Evolutionary conservation across 2,797 vertebrate genomes (phyloP).

Genomic region (Anguilla obscura): DNA sequence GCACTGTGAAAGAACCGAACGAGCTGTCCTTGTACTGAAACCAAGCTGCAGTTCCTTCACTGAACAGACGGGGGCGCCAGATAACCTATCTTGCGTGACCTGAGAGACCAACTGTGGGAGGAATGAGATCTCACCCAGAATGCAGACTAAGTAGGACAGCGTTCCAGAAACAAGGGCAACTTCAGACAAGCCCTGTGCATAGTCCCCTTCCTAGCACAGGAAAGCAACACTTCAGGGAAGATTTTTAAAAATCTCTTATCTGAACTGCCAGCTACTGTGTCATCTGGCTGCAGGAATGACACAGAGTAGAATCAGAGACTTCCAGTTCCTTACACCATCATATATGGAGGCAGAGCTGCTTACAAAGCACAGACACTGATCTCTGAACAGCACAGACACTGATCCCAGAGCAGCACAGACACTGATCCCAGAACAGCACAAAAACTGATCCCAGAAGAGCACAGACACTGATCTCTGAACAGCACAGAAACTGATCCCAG

Average conservation of each 20-base stretch:
- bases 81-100: not conserved
- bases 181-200: slow-evolving; percentile 23
- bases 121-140: slow-evolving; percentile 10
- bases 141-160: slow-evolving; percentile 29
- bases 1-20: too few relatives aligned
- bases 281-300: not conserved
- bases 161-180: slow-evolving; percentile 36
- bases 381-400: not conserved
- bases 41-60: not conserved
- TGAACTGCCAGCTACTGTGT: not conserved
- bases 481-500: too few relatives aligned
- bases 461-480: not conserved
- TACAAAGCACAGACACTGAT: not conserved
- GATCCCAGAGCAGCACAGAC: slow-evolving; percentile 27
- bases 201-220: not conserved
- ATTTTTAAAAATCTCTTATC: not conserved
- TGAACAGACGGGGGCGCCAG: slow-evolving; percentile 22
- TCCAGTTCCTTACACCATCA: too few relatives aligned
- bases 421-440: not conserved
- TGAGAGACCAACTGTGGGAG: not conserved
- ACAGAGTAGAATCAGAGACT: not conserved
- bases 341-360: not conserved
- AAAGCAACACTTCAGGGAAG: not conserved
- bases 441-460: too few relatives aligned
- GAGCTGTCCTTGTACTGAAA: slow-evolving; percentile 22